A percentile compares a stretch with the other conserved stretches of the same genome.
phyloP scores from a whole-genome alignment of 2,888 invertebrate species.

The Fissipunctia ypsillon region DNA sequence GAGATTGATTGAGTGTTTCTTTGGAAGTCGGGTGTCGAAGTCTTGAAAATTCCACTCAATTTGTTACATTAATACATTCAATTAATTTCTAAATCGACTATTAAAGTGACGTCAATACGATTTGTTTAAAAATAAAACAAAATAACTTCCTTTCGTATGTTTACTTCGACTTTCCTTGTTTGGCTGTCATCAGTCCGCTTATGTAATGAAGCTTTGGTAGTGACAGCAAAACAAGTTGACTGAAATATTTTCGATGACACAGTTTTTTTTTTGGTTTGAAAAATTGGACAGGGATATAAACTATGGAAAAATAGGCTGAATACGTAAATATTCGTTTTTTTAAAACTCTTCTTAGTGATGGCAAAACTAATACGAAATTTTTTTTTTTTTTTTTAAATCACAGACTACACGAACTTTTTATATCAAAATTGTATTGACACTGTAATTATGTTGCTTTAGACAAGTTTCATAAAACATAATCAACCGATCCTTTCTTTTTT shows the following conservation, averaged over 20 bases:
- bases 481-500: too few relatives aligned
- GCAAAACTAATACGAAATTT: too few relatives aligned
- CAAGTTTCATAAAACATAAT: too few relatives aligned
- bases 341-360: too few relatives aligned
- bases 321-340: background rate
- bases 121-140: constrained; percentile 30
- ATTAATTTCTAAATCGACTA: background rate
- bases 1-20: background rate
- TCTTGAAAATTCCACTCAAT: background rate
- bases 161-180: constrained; percentile 81
- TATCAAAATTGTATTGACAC: too few relatives aligned
- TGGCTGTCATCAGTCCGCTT: constrained; percentile 74
- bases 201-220: constrained; percentile 73
- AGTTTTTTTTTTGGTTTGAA: background rate
- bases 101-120: background rate
- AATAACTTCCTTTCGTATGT: constrained; percentile 66
- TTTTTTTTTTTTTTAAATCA: too few relatives aligned
- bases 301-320: background rate
- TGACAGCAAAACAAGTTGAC: constrained; percentile 61
- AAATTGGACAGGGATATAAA: background rate
- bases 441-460: too few relatives aligned
- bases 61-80: too few relatives aligned
- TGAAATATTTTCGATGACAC: background rate
- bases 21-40: background rate
- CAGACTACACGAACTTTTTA: too few relatives aligned